phyloP scores from a whole-genome alignment of 2,113 vertebrate genomes.

The Sclerurus mexicanus region DNA sequence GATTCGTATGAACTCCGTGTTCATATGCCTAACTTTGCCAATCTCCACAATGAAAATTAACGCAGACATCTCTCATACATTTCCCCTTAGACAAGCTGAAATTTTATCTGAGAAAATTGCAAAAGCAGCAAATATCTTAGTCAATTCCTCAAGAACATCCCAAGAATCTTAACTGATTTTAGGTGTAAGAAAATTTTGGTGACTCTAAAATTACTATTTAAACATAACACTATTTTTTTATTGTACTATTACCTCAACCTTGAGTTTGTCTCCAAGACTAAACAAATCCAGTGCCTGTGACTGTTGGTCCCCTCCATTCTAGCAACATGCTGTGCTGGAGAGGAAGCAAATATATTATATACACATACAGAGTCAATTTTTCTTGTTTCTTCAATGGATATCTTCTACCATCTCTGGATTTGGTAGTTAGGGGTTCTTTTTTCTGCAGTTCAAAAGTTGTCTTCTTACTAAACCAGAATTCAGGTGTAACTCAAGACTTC shows the following conservation, averaged over 20 bases:
- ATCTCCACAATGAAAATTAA: background rate
- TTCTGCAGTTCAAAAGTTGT: background rate
- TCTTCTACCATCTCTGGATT: background rate
- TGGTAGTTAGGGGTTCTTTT: background rate
- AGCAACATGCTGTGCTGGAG: background rate
- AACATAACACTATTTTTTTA: background rate
- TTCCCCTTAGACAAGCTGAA: background rate
- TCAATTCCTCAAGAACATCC: background rate
- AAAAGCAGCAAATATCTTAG: background rate
- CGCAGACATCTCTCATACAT: background rate
- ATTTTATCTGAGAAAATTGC: background rate
- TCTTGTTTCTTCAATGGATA: background rate
- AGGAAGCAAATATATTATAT: background rate
- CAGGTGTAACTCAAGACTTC: background rate
- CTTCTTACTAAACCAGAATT: background rate
- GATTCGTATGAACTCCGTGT: background rate
- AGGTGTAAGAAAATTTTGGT: background rate
- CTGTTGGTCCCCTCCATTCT: background rate
- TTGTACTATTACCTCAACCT: fast-evolving
- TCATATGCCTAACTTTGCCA: background rate
- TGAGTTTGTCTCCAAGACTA: background rate
- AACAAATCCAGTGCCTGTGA: background rate
- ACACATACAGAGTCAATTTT: background rate
- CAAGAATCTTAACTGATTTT: background rate
- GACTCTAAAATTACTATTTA: background rate